These are phyloP conservation scores for Zaprionus lineosus DNA, from an alignment of 2,888 invertebrate species.

Conservation along the genomic window DNA sequence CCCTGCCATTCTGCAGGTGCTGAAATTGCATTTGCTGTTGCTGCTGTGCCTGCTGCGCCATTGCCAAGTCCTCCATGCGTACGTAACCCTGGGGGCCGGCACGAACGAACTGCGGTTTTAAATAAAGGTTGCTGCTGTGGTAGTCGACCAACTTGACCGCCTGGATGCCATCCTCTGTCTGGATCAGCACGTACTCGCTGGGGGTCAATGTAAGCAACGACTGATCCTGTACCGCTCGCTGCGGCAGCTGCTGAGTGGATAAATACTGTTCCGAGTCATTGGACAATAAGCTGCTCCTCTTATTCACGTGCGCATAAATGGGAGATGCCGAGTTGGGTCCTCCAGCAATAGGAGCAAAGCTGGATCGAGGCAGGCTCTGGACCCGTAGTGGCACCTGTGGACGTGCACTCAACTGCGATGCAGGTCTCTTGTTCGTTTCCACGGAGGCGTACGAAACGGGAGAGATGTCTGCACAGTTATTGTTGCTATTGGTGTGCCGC, in stretches of 20 bases:
- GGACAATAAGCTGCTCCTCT: constrained; percentile 80
- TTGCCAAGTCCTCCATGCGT: constrained; percentile 38
- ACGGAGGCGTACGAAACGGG: constrained; percentile 82
- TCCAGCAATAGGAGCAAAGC: constrained; percentile 23
- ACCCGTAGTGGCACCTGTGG: constrained; percentile 81
- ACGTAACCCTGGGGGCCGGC: constrained; percentile 54
- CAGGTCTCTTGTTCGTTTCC: constrained; percentile 73
- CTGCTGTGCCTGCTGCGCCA: constrained; percentile 24
- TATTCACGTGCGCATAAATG: constrained; percentile 81
- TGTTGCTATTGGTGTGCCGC: constrained; percentile 34
- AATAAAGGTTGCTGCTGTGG: constrained; percentile 49
- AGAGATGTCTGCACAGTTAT: constrained; percentile 71
- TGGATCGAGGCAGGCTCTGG: constrained; percentile 76
- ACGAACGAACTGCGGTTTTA: constrained; percentile 63
- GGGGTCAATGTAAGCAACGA: constrained; percentile 46
- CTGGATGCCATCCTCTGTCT: constrained; percentile 77
- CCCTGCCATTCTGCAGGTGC: constrained; percentile 74
- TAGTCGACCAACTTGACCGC: constrained; percentile 77
- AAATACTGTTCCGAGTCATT: constrained; percentile 79
- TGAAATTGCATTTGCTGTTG: constrained; percentile 8
- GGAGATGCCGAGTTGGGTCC: constrained; percentile 66
- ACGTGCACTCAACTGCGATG: constrained; percentile 64
- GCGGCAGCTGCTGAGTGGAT: constrained; percentile 62
- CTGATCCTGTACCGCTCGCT: constrained; percentile 33
- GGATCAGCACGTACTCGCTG: constrained; percentile 78